Percentiles rank a stretch among this genome's conserved stretches.
Conservation (phyloP, 1,140 invertebrate genomes). For the Halyomorpha halys region DNA sequence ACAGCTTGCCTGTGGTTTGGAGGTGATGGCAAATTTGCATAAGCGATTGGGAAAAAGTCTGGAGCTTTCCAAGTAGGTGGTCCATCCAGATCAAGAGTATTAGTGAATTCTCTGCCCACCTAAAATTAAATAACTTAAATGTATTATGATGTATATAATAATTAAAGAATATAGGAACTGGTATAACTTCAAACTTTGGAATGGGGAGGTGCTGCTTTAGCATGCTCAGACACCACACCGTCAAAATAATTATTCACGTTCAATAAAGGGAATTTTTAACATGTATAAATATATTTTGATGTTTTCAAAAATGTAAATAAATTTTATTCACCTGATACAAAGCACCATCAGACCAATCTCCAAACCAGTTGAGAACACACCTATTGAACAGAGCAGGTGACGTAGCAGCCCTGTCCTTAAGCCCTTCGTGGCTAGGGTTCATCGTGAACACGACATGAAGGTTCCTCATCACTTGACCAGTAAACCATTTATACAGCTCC, state of each 20-base stretch:
- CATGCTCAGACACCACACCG: too few species aligned
- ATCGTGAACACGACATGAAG: constrained; percentile 99
- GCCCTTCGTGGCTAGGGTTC: constrained; percentile 96
- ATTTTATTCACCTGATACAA: constrained; percentile 68
- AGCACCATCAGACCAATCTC: constrained; percentile 97
- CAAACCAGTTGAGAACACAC: constrained; percentile 99
- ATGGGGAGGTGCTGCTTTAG: not conserved
- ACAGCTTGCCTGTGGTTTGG: constrained; percentile 86
- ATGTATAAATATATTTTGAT: not conserved
- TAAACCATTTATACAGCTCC: constrained; percentile 98
- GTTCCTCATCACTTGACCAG: constrained; percentile 96
- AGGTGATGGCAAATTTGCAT: constrained; percentile 59
- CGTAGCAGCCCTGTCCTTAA: constrained; percentile 95
- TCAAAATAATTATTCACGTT: not conserved
- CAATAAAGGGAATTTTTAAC: not conserved
- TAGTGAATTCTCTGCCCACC: constrained; percentile 80
- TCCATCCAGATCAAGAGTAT: constrained; percentile 69
- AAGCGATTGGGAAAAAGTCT: constrained; percentile 78
- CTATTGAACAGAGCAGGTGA: constrained; percentile 98
- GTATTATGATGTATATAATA: too few species aligned
- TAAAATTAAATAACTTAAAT: constrained; percentile 31
- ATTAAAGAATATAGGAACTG: too few species aligned
- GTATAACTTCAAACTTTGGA: too few species aligned
- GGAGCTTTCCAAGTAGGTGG: constrained; percentile 67
- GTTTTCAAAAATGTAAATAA: not conserved